Evolutionary conservation across 2,888 invertebrate species (phyloP).

Genomic region (Amphimallon solstitiale): DNA sequence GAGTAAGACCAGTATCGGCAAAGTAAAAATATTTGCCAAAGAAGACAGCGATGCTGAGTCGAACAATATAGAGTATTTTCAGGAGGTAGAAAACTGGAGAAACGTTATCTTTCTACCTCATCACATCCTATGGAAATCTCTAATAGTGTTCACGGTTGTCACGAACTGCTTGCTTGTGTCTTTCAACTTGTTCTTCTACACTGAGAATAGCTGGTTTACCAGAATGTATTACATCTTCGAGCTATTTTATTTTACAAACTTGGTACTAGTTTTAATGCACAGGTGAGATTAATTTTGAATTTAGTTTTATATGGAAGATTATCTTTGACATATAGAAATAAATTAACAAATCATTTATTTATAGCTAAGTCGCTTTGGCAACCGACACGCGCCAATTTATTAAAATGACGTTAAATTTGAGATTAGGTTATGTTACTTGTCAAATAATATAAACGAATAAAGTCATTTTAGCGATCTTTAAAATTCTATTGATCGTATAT

Average conservation of each 20-base stretch:
- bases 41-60: constrained; percentile 13
- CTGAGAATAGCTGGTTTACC: neutral
- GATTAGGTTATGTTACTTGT: no score
- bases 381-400: no score
- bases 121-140: constrained; percentile 29
- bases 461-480: no score
- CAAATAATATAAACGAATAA: no score
- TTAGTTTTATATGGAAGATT: neutral
- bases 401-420: no score
- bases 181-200: constrained; percentile 22
- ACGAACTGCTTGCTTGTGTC: constrained; percentile 30
- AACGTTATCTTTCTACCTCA: constrained; percentile 39
- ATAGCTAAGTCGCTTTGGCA: no score
- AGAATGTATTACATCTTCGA: constrained; percentile 35
- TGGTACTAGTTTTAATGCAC: constrained; percentile 31
- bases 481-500: no score
- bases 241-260: constrained; percentile 31
- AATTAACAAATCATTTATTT: no score
- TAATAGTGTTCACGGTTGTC: constrained; percentile 25
- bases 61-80: constrained; percentile 17
- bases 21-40: constrained; percentile 25
- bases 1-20: constrained; percentile 11
- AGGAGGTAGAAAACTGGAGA: constrained; percentile 36
- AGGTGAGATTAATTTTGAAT: constrained; percentile 30
- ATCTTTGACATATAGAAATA: no score